These are phyloP conservation scores for Polymixis flavicincta DNA, from an alignment of 2,888 invertebrate species.

Conservation along the genomic window DNA sequence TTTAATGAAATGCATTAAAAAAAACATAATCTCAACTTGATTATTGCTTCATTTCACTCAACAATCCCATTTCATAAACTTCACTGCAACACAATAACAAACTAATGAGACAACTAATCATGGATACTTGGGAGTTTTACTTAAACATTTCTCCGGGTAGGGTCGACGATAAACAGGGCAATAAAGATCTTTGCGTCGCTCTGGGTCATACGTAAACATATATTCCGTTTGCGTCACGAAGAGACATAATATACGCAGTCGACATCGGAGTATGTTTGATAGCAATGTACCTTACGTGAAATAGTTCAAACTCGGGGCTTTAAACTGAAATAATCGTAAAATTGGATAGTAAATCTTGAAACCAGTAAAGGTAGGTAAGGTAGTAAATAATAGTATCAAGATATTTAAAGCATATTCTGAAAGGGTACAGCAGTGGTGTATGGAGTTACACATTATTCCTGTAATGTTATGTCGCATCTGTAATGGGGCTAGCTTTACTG, in stretches of 20 bases:
- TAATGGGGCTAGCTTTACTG: background rate
- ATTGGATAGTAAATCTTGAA: conserved; percentile 19
- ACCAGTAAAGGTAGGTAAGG: background rate
- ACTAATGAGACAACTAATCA: conserved; percentile 51
- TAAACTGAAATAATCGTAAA: conserved; percentile 15
- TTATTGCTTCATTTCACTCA: background rate
- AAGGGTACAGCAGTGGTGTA: too few species aligned
- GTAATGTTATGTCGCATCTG: too few species aligned
- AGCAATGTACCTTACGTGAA: conserved; percentile 5
- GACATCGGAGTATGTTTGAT: conserved; percentile 6
- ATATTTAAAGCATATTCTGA: too few species aligned
- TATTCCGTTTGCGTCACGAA: conserved; percentile 45
- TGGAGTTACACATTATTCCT: background rate
- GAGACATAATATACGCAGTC: conserved; percentile 35
- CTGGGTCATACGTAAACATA: conserved; percentile 59
- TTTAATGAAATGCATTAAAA: too few species aligned
- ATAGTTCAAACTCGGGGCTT: conserved; percentile 4
- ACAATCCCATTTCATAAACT: background rate
- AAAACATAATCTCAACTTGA: background rate
- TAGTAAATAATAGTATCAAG: background rate
- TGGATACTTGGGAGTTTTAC: conserved; percentile 53
- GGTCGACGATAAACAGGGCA: conserved; percentile 62
- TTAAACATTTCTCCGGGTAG: conserved; percentile 47
- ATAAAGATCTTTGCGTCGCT: conserved; percentile 59
- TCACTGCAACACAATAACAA: conserved; percentile 10